phyloP scores from a whole-genome alignment of 1,140 invertebrate species.

The Eumeta japonica region DNA sequence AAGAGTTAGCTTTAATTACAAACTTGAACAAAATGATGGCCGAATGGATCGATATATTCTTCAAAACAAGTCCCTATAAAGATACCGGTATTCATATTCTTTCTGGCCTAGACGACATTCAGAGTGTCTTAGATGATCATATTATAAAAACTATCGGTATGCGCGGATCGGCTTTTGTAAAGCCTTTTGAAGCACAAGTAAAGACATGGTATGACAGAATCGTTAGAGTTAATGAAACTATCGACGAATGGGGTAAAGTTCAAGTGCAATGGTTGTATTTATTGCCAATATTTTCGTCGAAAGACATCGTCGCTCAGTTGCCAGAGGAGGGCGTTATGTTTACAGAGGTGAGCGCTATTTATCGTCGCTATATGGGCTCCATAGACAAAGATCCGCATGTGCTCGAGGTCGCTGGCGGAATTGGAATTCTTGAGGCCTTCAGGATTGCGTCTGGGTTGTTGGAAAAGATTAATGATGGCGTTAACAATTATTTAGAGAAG shows the following conservation, averaged over 20 bases:
- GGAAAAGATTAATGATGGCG: slow-evolving; percentile 81
- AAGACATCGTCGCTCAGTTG: slow-evolving; percentile 91
- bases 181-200: slow-evolving; percentile 80
- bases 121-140: slow-evolving; percentile 84
- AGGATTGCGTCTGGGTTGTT: slow-evolving; percentile 71
- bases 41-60: slow-evolving; percentile 80
- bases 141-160: slow-evolving; percentile 86
- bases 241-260: slow-evolving; percentile 87
- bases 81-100: slow-evolving; percentile 79
- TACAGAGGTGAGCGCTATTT: slow-evolving; percentile 73
- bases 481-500: slow-evolving; percentile 88
- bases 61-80: slow-evolving; percentile 72
- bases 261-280: slow-evolving; percentile 90
- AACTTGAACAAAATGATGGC: slow-evolving; percentile 79
- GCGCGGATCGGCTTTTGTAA: slow-evolving; percentile 88
- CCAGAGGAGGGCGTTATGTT: slow-evolving; percentile 85
- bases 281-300: slow-evolving; percentile 89
- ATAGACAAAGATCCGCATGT: slow-evolving; percentile 74
- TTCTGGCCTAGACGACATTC: slow-evolving; percentile 80
- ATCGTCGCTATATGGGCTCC: slow-evolving; percentile 75
- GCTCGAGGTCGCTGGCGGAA: slow-evolving; percentile 68
- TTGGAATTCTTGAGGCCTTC: slow-evolving; percentile 74
- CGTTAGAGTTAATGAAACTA: slow-evolving; percentile 71
- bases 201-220: slow-evolving; percentile 82
- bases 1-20: slow-evolving; percentile 80